Base-by-base conservation (phyloP, 2,113 vertebrate species). In the Toxotes jaculatrix region DNA sequence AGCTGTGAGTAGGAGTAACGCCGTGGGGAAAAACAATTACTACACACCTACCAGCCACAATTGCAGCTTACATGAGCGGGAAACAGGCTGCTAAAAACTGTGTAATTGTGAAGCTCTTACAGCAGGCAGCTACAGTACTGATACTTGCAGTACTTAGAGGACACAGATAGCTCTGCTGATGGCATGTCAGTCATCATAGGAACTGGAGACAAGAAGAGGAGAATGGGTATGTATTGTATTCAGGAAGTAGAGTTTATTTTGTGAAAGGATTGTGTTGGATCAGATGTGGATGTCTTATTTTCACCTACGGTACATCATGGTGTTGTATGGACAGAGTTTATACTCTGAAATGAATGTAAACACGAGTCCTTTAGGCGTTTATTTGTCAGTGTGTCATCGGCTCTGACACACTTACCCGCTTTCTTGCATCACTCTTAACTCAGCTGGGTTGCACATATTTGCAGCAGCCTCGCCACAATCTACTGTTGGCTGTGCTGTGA, bases 1-100 rank as follows among this genome's bases (percentile, higher is more conserved):
- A 81, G 82, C 77, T 78, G 73, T 84, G 85, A 77, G 90, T 89
- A 80, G 88, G 88, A 74, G 91, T 85, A 68, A 82, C 4, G 64
- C 65, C 17, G 53, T 62, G 45, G 79, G 70, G 75, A 23, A 72
- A 76, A 76, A 88, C 74, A 85, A 85, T 90, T 88, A 90, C 67
- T 82, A 57, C 73, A 85, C 79, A 86, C 86, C 78, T 85, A 86
- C 63, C 51, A 75, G 74, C 69, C 76, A 82, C 85, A 56, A 77
- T 59, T 77, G 40, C 38, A 77, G 79, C 81, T 75, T 63, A 60
- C 61, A 63, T 43, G 16, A 47, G 86, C 13, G n/a, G 0, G 40
- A 72, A 80, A 65, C 34, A 73, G 78, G 65, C 80, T 63, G 79
- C 68, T 81, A 78, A 84, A 85, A 80, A 68, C 56, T 21, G 40